Evolutionary conservation across 2,113 vertebrate genomes (phyloP).

Genomic region (Cyprinodon brontotheroides): DNA sequence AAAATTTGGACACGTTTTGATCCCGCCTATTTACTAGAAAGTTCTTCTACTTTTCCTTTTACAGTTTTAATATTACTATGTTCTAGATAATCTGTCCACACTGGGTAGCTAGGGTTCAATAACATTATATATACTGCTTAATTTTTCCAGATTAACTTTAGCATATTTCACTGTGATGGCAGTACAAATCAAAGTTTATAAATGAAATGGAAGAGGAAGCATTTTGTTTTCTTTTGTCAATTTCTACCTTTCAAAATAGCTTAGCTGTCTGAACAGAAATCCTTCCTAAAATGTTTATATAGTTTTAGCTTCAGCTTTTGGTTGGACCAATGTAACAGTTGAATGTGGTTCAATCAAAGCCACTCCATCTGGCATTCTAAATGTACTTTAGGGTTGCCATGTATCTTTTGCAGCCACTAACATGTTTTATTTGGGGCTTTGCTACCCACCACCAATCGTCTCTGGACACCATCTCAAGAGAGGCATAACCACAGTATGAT

Average conservation of each 20-base stretch:
- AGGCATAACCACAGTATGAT: neutral
- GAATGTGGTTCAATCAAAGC: neutral
- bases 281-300: neutral
- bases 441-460: neutral
- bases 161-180: neutral
- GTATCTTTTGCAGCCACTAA: neutral
- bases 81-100: neutral
- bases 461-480: neutral
- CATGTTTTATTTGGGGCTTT: no score
- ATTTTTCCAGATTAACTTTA: neutral
- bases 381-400: neutral
- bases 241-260: neutral
- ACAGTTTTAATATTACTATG: neutral
- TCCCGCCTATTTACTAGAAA: neutral
- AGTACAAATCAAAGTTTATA: neutral
- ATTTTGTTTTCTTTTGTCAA: neutral
- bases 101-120: neutral
- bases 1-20: no score
- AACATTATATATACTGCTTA: neutral
- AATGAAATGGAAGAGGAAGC: neutral
- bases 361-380: neutral
- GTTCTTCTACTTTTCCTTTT: neutral
- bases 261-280: neutral
- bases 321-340: neutral
- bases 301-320: neutral